These are phyloP conservation scores for Cliona cf. orientalis DNA, from an alignment of 37 sponge, comb jelly and placozoan species.

Conservation along the genomic window DNA sequence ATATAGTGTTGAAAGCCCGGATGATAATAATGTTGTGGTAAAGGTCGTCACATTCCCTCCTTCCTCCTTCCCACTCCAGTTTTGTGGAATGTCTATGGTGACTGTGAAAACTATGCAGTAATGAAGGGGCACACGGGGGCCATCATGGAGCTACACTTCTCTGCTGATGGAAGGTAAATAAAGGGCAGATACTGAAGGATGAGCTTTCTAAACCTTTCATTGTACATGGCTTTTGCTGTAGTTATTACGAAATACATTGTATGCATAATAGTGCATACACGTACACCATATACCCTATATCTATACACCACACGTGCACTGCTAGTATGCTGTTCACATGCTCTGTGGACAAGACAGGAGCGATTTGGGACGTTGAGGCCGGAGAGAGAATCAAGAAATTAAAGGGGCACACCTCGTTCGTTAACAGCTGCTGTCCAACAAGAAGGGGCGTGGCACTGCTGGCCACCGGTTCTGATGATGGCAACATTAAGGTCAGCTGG, in stretches of 20 bases:
- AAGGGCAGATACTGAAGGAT: not conserved
- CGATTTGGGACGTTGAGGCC: constrained; percentile 94
- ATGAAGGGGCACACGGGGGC: constrained; percentile 88
- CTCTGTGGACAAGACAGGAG: constrained; percentile 88
- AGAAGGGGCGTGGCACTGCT: constrained; percentile 70
- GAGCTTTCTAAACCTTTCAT: not conserved
- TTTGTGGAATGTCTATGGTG: constrained; percentile 99
- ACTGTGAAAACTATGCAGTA: constrained; percentile 97
- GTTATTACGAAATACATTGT: not conserved
- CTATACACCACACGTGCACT: not conserved
- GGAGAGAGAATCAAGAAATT: constrained; percentile 85
- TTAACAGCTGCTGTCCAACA: constrained; percentile 81
- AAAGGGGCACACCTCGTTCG: constrained; percentile 94
- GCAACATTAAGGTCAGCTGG: constrained; percentile 77
- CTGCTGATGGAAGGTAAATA: constrained; percentile 84
- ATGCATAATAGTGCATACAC: not conserved
- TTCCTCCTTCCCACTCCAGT: constrained; percentile 33
- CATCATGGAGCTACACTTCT: constrained; percentile 87
- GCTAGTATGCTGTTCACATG: constrained; percentile 77
- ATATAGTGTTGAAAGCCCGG: not conserved
- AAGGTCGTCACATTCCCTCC: not conserved
- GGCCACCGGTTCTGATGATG: constrained; percentile 96
- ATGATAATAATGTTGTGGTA: not conserved
- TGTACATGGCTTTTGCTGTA: not conserved
- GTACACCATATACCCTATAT: not conserved